Evolutionary conservation across 2,797 vertebrate species (phyloP), one percentile per base, ranked within the genome.

Genomic region (Eupleurogrammus muticus): DNA sequence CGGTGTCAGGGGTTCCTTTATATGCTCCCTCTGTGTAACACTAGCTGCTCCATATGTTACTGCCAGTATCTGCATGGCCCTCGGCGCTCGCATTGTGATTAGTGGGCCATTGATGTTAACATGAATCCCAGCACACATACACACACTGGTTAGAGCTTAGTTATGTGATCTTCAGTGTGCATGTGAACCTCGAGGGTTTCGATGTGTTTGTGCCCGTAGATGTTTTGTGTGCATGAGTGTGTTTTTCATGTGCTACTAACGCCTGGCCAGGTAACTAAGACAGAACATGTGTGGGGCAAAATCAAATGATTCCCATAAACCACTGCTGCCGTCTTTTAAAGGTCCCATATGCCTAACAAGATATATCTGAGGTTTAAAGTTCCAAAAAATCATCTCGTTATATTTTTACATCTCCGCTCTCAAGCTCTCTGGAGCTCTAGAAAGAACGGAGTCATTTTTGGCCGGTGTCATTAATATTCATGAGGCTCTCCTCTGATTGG

Each of bases 21-120:
- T 75, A 23, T 34, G 65, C 53, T 74, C 51, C 36, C 79, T 79
- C 66, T 71, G 73, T 87, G 77, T 80, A 82, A 87, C 78, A 51
- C 53, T n/a, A 83, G 57, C 58, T 23, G 3, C 34, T 75, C 62
- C 70, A 61, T 78, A 73, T 42, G n/a, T 69, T 76, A 72, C 74
- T 58, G 73, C 73, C 81, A 81, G 32, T 28, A 49, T 72, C 62
- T 56, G 69, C 51, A 51, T 32, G 79, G 73, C 79, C 79, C 70
- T 46, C 17, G 55, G 80, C 54, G 1, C 63, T 81, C 70, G 77
- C 56, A 51, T 80, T 84, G 79, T 81, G 76, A 86, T 87, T 85
- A 77, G 71, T 74, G 69, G 90, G 73, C 81, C 85, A 75, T 82
- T 86, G 83, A 91, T 90, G 88, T 82, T 88, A 87, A 89, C 84